Base-by-base conservation (phyloP, 2,113 vertebrate species). In the Sebastes fasciatus region DNA sequence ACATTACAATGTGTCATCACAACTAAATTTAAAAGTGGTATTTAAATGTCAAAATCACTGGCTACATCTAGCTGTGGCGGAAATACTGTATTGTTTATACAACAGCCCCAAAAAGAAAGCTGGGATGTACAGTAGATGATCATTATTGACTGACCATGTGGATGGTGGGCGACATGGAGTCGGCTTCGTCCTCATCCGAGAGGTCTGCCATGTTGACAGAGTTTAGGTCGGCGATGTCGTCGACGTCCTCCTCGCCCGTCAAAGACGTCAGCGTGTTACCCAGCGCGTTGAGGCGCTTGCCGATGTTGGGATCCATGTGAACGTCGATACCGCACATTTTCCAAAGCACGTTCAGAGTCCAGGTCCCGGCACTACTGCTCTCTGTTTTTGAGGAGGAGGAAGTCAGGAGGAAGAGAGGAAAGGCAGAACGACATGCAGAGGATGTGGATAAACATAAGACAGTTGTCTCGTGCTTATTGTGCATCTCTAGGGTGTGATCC, bases 301-400 rank as follows among this genome's bases (percentile, higher is more conserved):
- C 98, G 55, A 99, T 99, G 91, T 99, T 99, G 60, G 98, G 98
- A 91, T 99, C 98, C 98, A 99, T 99, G 93, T 99, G 98, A 34
- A 99, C 98, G 62, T 99, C 98, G 16, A 99, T 99, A 54, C 98
- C 98, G 42, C 98, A 99, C 98, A 99, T 99, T 90, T 99, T 99
- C 98, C 98, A 99, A 1, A 99, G 89, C 2, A 99, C 97, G 13
- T 99, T 99, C 52, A 99, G 95, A 0, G 97, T 99, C 98, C 98
- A 99, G 40, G 97, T 99, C 8, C 98, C 98, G 10, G 98, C 98
- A 72, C 98, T 99, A 60, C 95, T 99, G 94, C 98, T 99, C 87
- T 99, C 98, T 99, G 92, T 79, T 76, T 58, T 55, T 5, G 17
- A 55, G 10, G 17, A 80, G 23, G 40, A 62, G 17, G n/a, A n/a